These are phyloP conservation scores for Campylorhamphus procurvoides DNA, from an alignment of 2,113 vertebrate species.

Conservation along the genomic window DNA sequence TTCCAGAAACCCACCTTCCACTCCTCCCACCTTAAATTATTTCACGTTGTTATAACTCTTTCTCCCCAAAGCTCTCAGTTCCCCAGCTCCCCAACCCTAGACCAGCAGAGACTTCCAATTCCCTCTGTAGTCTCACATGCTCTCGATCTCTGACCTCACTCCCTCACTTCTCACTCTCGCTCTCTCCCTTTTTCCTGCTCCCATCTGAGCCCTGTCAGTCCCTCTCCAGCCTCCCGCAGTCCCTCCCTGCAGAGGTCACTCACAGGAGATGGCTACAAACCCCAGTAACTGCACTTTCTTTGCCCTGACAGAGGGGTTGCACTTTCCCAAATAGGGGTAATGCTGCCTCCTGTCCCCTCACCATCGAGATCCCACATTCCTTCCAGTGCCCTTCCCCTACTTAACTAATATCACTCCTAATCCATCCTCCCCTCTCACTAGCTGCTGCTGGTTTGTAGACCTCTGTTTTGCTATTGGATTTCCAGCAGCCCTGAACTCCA, in stretches of 20 bases:
- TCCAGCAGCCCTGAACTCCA: background rate
- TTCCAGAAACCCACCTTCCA: background rate
- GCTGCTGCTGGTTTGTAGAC: background rate
- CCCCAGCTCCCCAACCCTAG: background rate
- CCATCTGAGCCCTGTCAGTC: background rate
- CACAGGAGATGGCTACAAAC: background rate
- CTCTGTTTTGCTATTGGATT: background rate
- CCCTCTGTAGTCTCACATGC: background rate
- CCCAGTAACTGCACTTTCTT: background rate
- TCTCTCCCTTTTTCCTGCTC: background rate
- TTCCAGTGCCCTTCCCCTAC: background rate
- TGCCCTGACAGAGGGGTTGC: background rate
- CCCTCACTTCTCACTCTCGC: background rate
- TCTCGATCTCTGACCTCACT: background rate
- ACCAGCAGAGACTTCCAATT: background rate
- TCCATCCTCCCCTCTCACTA: background rate
- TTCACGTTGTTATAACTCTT: background rate
- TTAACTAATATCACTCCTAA: background rate
- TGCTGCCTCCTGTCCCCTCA: background rate
- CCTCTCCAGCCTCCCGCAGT: background rate
- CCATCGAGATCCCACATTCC: background rate
- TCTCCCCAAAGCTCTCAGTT: background rate
- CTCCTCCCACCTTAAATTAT: background rate
- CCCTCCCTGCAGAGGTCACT: background rate
- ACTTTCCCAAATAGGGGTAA: background rate